These are phyloP conservation scores for Trinorchestia longiramus DNA, from an alignment of 1,140 invertebrate species.

Conservation along the genomic window DNA sequence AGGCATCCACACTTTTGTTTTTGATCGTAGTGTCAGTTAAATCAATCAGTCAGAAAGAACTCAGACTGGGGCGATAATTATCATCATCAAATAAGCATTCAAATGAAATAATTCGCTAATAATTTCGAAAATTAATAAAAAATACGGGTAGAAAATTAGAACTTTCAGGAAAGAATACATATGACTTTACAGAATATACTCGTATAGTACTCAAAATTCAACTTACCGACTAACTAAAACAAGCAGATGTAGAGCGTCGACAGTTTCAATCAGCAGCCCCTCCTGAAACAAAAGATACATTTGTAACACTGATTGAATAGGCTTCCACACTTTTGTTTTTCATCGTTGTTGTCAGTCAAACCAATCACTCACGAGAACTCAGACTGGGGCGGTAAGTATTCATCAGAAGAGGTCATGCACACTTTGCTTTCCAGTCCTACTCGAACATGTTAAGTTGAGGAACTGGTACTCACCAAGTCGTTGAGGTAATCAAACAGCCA, in stretches of 20 bases:
- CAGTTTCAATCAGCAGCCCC: no score
- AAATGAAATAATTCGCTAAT: neutral
- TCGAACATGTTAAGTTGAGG: neutral
- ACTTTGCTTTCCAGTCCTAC: neutral
- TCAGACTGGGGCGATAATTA: conserved; percentile 5
- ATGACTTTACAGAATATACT: no score
- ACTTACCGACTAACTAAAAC: neutral
- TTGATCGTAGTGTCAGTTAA: no score
- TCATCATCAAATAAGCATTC: neutral
- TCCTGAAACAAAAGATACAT: neutral
- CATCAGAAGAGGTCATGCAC: neutral
- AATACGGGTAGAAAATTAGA: no score
- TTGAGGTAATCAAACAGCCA: neutral
- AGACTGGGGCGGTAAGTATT: conserved; percentile 1
- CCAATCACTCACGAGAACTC: neutral
- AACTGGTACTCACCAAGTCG: neutral
- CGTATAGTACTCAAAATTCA: neutral
- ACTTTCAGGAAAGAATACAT: no score
- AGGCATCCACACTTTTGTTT: no score
- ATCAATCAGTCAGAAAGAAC: neutral
- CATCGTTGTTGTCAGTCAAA: neutral
- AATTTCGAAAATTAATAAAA: neutral
- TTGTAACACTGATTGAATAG: neutral
- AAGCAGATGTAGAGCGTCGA: neutral
- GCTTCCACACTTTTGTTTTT: neutral